Conservation (phyloP, 64 coral and sea anemone species). For the Cladopsammia gracilis region DNA sequence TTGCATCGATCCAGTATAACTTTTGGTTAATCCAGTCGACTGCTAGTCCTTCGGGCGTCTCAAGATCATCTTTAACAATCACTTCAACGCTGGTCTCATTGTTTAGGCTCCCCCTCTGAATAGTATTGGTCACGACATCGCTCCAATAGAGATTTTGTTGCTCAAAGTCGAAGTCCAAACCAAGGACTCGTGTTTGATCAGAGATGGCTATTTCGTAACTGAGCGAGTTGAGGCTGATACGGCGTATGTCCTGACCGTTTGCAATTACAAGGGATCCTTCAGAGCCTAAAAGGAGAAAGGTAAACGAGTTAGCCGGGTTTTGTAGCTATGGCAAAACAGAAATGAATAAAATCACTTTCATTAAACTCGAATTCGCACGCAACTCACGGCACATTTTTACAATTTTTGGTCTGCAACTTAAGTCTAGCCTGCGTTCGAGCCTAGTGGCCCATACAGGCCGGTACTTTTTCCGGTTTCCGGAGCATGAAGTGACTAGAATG, state of each 20-base stretch:
- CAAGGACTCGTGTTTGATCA: slow-evolving; percentile 59
- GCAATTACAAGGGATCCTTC: slow-evolving; percentile 63
- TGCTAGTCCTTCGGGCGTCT: slow-evolving; percentile 78
- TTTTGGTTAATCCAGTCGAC: slow-evolving; percentile 91
- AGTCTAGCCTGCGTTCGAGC: no score
- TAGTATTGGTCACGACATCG: slow-evolving; percentile 64
- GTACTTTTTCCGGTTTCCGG: no score
- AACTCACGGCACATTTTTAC: no score
- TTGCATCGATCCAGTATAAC: slow-evolving; percentile 94
- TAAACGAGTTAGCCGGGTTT: no score
- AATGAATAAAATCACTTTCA: no score
- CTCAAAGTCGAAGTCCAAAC: slow-evolving; percentile 71
- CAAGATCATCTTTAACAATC: slow-evolving; percentile 61
- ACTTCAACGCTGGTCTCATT: slow-evolving; percentile 53
- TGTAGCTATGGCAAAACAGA: no score
- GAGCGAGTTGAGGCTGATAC: slow-evolving; percentile 29
- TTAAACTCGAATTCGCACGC: no score
- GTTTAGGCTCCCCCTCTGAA: slow-evolving; percentile 56
- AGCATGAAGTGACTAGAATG: no score
- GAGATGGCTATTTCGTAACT: slow-evolving; percentile 53
- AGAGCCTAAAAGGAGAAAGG: background rate
- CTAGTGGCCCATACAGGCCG: no score
- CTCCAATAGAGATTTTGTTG: slow-evolving; percentile 77
- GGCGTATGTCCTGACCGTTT: slow-evolving; percentile 73
- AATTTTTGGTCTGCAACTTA: no score